phyloP scores from a whole-genome alignment of 2,888 invertebrate genomes.

The Agrotis segetum region DNA sequence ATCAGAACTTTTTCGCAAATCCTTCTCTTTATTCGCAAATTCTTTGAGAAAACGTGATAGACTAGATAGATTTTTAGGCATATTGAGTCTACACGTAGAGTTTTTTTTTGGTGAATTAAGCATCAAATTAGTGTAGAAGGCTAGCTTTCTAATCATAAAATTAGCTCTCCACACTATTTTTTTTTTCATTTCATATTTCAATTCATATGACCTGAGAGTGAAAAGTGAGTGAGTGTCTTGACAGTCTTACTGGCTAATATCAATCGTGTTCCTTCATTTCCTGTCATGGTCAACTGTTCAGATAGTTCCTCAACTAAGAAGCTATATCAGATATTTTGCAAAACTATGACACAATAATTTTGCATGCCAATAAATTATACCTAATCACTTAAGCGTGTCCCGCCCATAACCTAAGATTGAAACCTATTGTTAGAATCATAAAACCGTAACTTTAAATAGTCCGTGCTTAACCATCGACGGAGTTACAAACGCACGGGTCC shows the following conservation, averaged over 20 bases:
- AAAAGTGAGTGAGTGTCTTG: too few species aligned
- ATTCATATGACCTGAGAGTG: too few species aligned
- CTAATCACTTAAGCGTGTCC: neutral
- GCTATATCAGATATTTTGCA: too few species aligned
- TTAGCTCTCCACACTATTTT: too few species aligned
- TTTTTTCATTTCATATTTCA: too few species aligned
- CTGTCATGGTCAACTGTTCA: too few species aligned
- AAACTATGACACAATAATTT: neutral
- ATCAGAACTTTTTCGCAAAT: neutral
- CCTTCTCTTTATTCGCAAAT: neutral
- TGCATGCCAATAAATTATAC: neutral
- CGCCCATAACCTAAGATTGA: neutral
- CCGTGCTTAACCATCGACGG: slow-evolving; percentile 14
- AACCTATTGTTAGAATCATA: slow-evolving; percentile 3
- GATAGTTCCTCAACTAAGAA: too few species aligned
- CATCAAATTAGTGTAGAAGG: too few species aligned
- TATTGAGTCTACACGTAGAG: neutral
- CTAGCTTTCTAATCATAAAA: too few species aligned
- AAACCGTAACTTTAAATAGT: slow-evolving; percentile 19
- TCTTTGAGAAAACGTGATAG: neutral
- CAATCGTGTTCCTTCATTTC: too few species aligned
- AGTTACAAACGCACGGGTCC: slow-evolving; percentile 14
- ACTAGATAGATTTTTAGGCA: neutral
- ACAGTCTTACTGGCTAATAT: too few species aligned
- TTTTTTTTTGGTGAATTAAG: too few species aligned